Conservation (phyloP, 2,888 invertebrate genomes). For the Brenthis hecate region DNA sequence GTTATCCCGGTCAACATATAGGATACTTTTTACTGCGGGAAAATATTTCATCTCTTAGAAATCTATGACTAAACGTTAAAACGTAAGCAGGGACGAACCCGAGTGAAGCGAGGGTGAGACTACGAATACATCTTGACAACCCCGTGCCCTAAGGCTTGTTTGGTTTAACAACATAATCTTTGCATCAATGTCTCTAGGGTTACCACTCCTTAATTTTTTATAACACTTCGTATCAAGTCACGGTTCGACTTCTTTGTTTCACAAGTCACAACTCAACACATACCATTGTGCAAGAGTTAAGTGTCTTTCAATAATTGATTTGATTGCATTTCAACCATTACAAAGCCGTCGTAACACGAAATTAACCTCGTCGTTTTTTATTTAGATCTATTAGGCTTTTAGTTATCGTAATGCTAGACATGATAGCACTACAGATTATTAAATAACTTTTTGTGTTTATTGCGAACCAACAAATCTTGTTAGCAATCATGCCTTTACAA, state of each 20-base stretch:
- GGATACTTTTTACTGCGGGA: too few species aligned
- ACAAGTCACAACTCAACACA: slow-evolving; percentile 34
- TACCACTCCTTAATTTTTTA: slow-evolving; percentile 30
- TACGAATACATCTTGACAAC: slow-evolving; percentile 20
- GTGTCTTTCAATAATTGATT: slow-evolving; percentile 35
- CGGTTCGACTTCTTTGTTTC: slow-evolving; percentile 39
- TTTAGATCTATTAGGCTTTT: slow-evolving; percentile 10
- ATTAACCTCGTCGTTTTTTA: slow-evolving; percentile 22
- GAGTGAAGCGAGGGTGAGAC: too few species aligned
- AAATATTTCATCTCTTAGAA: too few species aligned
- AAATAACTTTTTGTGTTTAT: slow-evolving; percentile 19
- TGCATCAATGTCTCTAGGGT: slow-evolving; percentile 26
- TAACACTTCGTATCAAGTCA: slow-evolving; percentile 40
- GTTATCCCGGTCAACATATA: too few species aligned
- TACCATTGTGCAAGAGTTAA: slow-evolving; percentile 38
- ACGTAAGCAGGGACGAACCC: too few species aligned
- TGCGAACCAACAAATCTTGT: slow-evolving; percentile 21
- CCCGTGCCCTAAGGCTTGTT: slow-evolving; percentile 15
- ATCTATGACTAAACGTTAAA: too few species aligned
- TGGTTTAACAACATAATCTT: slow-evolving; percentile 35
- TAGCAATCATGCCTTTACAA: slow-evolving; percentile 26
- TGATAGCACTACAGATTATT: background rate
- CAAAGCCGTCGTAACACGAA: slow-evolving; percentile 20
- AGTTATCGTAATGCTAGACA: slow-evolving; percentile 1
- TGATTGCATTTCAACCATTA: slow-evolving; percentile 32